These are phyloP conservation scores for Sebastes hubbsi DNA, from an alignment of 2,797 vertebrate genomes.

Conservation along the genomic window DNA sequence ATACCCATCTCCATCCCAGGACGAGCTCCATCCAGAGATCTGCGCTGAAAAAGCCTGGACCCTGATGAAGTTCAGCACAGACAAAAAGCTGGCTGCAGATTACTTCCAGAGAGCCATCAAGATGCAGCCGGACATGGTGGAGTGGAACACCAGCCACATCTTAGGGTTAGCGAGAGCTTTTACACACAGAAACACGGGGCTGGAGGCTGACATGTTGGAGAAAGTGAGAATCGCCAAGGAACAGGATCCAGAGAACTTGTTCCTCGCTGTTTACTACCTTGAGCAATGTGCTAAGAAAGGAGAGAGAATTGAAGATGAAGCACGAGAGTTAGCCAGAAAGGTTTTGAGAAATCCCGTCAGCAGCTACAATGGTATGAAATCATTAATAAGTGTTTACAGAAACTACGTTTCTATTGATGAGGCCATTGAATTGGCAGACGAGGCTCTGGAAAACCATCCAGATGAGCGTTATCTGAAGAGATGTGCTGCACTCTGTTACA, in stretches of 20 bases:
- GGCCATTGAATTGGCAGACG: constrained; percentile 48
- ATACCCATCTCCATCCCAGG: constrained; percentile 49
- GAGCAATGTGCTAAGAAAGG: neutral
- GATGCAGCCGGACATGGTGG: constrained; percentile 67
- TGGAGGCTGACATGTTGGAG: constrained; percentile 19
- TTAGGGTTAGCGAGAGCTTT: neutral
- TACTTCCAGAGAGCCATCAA: constrained; percentile 66
- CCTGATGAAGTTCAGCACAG: constrained; percentile 50
- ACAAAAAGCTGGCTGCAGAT: constrained; percentile 12
- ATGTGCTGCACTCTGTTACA: constrained; percentile 49
- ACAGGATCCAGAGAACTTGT: constrained; percentile 60
- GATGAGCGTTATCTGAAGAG: constrained; percentile 53
- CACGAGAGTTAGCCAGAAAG: constrained; percentile 11
- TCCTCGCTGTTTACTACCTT: constrained; percentile 32
- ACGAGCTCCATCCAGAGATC: constrained; percentile 66
- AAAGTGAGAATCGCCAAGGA: constrained; percentile 52
- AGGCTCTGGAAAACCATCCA: constrained; percentile 49
- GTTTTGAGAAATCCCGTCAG: constrained; percentile 50
- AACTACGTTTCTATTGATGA: neutral
- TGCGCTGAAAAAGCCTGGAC: constrained; percentile 75
- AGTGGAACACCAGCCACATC: constrained; percentile 65
- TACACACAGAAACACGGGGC: fast-evolving
- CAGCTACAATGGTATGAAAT: constrained; percentile 53
- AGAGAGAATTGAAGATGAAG: neutral
- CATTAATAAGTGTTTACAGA: constrained; percentile 30